These are phyloP conservation scores for Anaspis maculata DNA, from an alignment of 2,888 invertebrate genomes.

Conservation along the genomic window DNA sequence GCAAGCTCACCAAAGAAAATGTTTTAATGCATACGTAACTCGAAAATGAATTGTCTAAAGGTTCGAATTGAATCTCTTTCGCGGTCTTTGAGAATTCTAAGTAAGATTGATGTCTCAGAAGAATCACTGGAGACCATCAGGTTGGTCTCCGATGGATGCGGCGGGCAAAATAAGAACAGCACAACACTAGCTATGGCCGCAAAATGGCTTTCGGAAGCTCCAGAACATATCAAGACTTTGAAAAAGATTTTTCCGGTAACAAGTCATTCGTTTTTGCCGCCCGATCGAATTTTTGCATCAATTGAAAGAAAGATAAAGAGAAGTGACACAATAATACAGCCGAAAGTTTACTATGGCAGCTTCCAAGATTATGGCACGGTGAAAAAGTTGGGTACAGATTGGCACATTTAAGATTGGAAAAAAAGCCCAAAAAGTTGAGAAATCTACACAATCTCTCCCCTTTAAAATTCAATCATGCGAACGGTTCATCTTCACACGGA, in stretches of 20 bases:
- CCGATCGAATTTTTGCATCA: background rate
- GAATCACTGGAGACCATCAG: background rate
- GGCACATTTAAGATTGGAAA: background rate
- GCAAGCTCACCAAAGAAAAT: background rate
- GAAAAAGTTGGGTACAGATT: background rate
- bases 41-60: background rate
- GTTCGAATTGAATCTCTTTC: background rate
- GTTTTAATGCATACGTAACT: background rate
- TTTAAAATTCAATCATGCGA: background rate
- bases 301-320: background rate
- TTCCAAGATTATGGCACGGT: background rate
- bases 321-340: background rate
- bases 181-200: background rate
- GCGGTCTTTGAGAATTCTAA: background rate
- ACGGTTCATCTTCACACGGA: background rate
- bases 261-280: background rate
- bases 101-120: background rate
- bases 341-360: background rate
- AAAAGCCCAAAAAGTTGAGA: background rate
- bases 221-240: background rate
- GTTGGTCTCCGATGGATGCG: background rate
- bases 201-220: background rate
- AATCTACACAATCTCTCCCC: background rate
- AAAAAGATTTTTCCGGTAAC: background rate
- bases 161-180: background rate